Base-by-base conservation (phyloP, 2,888 invertebrate genomes). In the Pterostichus niger region DNA sequence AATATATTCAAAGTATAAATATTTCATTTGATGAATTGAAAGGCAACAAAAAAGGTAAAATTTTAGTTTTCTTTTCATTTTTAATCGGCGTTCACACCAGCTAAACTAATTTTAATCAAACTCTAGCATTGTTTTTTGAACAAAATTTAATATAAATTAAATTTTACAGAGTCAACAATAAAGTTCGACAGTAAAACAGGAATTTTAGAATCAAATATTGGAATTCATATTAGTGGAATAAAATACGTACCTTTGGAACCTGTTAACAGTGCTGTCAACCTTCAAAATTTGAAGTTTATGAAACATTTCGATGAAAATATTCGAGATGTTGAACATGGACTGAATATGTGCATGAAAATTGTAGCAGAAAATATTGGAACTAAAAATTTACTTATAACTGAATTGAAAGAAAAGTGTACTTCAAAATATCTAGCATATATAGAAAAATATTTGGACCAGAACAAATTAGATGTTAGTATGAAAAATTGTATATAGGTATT, bases 331-430 rank as follows among this genome's bases (percentile, higher is more conserved):
- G 13, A 52, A 24, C 3, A 17, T 33, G 75, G 31, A 10, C 10
- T 77, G 10, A 56, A 35, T 40, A 33, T 56, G 59, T 59, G 15
- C 40, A 40, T 33, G 9, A 35, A 77, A 54, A 56, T 77, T 35
- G 46, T 77, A 13, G 40, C 11, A 11, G 77, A 77, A 7, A 77
- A 59, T 13, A 31, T 33, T 5, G 13, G 33, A 35, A 40, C 33
- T 11, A 35, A 54, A 44, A 40, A 77, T 59, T 54, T 77, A 11
- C 2, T 7, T 0, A 52, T 75, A 17, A 31, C 10, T n/a, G 75
- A 75, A 75, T 13, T 75, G 11, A 46, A 52, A 52, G 52, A 75
- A 4, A 49, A 75, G 24, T 31, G 24, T 52, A 11, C 7, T 11
- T 7, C 11, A 7, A 33, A 31, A 24, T 75, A 49, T 52, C 10